Base-by-base conservation (phyloP, 2,888 invertebrate species). In the Cybosia mesomella region DNA sequence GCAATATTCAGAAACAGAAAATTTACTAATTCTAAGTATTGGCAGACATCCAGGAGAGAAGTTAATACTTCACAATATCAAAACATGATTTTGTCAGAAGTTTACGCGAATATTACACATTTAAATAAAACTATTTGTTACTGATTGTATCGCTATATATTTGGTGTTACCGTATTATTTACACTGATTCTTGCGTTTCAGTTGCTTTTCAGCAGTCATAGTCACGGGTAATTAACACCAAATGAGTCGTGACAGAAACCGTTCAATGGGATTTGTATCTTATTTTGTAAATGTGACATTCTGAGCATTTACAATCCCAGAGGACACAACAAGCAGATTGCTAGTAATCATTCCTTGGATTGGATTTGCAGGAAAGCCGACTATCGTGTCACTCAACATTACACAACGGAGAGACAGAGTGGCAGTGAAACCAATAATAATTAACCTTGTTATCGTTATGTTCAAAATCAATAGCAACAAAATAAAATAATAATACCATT, bases 311-410 rank as follows among this genome's bases (percentile, higher is more conserved):
- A 49, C 15, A 9, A 53, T 62, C 34, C 62, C 53, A 10, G 15
- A 9, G 62, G 34, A 62, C 53, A 32, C 32, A 13, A 62, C 34
- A 54, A 32, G 11, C 53, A 9, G 34, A 32, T 22, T 54, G 34
- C n/a, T 34, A 28, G 15, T 62, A 34, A 62, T 62, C 7, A 53
- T 22, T 34, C 21, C 34, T 53, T 15, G 62, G 21, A 62, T 62
- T 62, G 53, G 32, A 21, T 62, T 62, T 62, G 32, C 53, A 21
- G 15, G 54, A 53, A 21, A 54, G 9, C 53, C 53, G 39, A 24
- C 32, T 62, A 21, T 53, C 21, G 53, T 53, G 49, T 21, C 22
- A 62, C 21, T 62, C 34, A 53, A 21, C 21, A 34, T 62, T 22
- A 53, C 22, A 54, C 34, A 53, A 62, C n/a, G 5, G 11, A 28